phyloP scores from a whole-genome alignment of 1,140 invertebrate genomes.

The Triops longicaudatus region DNA sequence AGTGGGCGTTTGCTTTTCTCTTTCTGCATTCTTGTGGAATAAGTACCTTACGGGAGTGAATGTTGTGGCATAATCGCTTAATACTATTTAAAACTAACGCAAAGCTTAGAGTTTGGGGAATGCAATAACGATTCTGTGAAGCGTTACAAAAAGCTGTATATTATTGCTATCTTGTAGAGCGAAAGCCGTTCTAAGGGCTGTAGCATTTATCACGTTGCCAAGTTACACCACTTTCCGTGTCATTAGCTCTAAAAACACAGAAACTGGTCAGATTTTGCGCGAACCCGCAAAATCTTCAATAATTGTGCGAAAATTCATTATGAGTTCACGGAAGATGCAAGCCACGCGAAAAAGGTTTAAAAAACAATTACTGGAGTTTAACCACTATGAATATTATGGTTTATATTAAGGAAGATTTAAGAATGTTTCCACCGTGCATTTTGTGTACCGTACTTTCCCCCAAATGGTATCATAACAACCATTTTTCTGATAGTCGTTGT shows the following conservation, averaged over 20 bases:
- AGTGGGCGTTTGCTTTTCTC: not conserved
- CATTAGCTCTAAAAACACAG: no score
- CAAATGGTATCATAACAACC: not conserved
- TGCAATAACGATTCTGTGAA: not conserved
- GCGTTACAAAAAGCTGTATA: not conserved
- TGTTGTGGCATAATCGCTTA: not conserved
- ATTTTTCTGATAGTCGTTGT: not conserved
- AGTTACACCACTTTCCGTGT: not conserved
- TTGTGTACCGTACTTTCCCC: not conserved
- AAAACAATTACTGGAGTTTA: no score
- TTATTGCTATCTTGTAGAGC: not conserved
- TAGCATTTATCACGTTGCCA: not conserved
- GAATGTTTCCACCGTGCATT: not conserved
- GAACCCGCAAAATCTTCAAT: no score
- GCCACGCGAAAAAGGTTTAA: no score
- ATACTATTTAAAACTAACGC: not conserved
- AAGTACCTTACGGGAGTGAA: not conserved
- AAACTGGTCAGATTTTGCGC: no score
- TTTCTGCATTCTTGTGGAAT: not conserved
- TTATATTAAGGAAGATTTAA: no score
- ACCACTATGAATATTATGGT: no score
- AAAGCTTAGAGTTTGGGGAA: not conserved
- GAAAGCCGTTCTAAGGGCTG: not conserved
- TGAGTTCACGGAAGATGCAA: no score
- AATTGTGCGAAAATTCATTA: no score